These are phyloP conservation scores for Catocala fraxini DNA, from an alignment of 2,888 invertebrate species.

Conservation along the genomic window DNA sequence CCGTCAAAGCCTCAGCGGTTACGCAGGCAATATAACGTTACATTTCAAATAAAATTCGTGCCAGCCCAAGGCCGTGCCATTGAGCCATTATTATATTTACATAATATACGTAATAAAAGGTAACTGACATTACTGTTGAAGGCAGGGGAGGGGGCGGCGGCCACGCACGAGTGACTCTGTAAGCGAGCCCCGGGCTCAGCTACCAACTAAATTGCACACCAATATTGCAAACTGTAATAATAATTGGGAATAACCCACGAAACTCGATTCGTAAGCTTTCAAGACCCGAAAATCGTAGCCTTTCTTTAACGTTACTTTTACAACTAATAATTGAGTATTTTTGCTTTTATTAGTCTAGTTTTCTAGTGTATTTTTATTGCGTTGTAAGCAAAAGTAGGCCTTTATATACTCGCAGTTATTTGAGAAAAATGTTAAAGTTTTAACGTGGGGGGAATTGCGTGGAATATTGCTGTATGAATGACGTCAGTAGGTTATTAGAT, in stretches of 20 bases:
- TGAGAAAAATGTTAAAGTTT: too few relatives aligned
- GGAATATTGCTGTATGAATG: background rate
- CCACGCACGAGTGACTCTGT: slow-evolving; percentile 54
- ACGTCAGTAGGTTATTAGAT: background rate
- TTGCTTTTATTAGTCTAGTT: slow-evolving; percentile 5
- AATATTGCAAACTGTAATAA: slow-evolving; percentile 23
- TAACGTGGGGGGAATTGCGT: too few relatives aligned
- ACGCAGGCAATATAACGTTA: slow-evolving; percentile 48
- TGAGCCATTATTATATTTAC: slow-evolving; percentile 59
- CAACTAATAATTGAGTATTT: background rate
- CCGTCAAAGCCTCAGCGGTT: slow-evolving; percentile 42
- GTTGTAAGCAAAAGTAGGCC: background rate
- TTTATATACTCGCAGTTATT: too few relatives aligned
- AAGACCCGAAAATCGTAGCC: background rate
- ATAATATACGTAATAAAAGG: slow-evolving; percentile 61
- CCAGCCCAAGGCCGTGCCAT: slow-evolving; percentile 47
- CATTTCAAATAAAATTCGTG: slow-evolving; percentile 55
- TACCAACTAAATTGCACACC: slow-evolving; percentile 43
- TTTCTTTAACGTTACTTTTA: background rate
- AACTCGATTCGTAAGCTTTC: slow-evolving; percentile 4
- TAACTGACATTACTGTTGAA: slow-evolving; percentile 54
- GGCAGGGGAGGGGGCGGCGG: slow-evolving; percentile 42
- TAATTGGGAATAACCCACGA: slow-evolving; percentile 6
- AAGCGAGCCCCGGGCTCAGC: slow-evolving; percentile 26
- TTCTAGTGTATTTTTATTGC: slow-evolving; percentile 1